phyloP scores from a whole-genome alignment of 1,140 invertebrate genomes.

The Atta cephalotes region DNA sequence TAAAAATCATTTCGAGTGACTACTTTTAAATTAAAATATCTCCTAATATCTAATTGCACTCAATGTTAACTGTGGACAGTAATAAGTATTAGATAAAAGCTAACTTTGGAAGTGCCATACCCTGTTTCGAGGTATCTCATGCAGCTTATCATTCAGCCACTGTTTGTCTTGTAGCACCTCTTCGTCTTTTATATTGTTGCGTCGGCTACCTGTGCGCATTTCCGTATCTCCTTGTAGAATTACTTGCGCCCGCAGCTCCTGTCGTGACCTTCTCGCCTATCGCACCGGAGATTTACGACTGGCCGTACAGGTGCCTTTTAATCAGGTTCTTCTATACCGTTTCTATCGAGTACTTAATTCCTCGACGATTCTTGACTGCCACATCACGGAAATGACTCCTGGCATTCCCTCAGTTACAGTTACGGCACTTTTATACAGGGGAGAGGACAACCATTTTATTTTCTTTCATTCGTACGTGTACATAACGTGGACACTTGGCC shows the following conservation, averaged over 20 bases:
- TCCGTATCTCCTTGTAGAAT: conserved; percentile 24
- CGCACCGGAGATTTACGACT: conserved; percentile 7
- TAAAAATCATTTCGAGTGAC: neutral
- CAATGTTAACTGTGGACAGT: neutral
- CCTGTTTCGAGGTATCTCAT: neutral
- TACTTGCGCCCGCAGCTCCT: neutral
- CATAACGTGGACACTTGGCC: neutral
- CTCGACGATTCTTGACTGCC: neutral
- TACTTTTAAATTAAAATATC: neutral
- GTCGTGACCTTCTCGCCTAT: conserved; percentile 11
- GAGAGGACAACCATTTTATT: neutral
- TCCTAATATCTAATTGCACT: neutral
- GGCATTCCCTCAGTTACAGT: neutral
- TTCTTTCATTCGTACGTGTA: neutral
- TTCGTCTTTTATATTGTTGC: neutral
- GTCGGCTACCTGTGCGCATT: neutral
- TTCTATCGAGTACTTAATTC: neutral
- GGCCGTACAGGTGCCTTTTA: neutral
- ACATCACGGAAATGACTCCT: conserved; percentile 6
- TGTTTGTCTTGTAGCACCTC: neutral
- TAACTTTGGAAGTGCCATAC: neutral
- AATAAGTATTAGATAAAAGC: neutral
- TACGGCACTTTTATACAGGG: neutral
- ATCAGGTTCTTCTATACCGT: neutral
- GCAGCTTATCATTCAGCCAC: neutral